Evolutionary conservation across 2,888 invertebrate genomes (phyloP), one percentile per base, ranked within the genome.

Genomic region (Campoplex capitator): DNA sequence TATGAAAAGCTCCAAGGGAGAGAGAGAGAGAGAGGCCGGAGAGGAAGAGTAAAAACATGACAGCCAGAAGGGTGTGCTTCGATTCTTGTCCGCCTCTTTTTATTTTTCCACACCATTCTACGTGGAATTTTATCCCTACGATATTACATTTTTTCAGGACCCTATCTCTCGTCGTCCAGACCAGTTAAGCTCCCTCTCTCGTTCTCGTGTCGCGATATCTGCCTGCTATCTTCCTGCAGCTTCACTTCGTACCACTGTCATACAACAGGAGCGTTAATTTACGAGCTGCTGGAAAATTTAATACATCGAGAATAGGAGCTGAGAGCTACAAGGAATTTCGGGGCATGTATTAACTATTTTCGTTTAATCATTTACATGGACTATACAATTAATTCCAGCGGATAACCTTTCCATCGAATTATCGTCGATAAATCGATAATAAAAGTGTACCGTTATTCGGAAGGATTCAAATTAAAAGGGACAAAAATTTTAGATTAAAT

Each of bases 121-220:
- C 67, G 62, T 71, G 87, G 87, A 84, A 87, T 87, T 84, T 75
- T 82, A 82, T 87, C 82, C 81, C 45, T 48, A 75, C 82, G 84
- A 84, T 87, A 87, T 87, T 87, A 87, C 84, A 87, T 86, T 85
- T 85, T 82, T 70, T 56, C 58, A 18, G 70, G 73, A 77, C 86
- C 78, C 84, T 75, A 68, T 45, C 70, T 80, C 81, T 32, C 77
- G 68, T 67, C 73, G 51, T 76, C 73, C 83, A 54, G 67, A 76
- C 76, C 56, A 38, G 67, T 77, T 73, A 28, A 85, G 77, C 73
- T 58, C 54, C 45, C 65, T 56, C 28, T 62, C 28, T 16, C 23
- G 48, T 51, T 45, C 70, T 67, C 54, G 16, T 48, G 45, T 28
- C 56, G 23, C 23, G 79, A 45, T 70, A 70, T 70, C 73, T 48